A percentile compares a stretch with the other conserved stretches of the same genome.
These are phyloP conservation scores for Amblyjoppa proteus DNA, from an alignment of 2,888 invertebrate genomes.

Conservation along the genomic window DNA sequence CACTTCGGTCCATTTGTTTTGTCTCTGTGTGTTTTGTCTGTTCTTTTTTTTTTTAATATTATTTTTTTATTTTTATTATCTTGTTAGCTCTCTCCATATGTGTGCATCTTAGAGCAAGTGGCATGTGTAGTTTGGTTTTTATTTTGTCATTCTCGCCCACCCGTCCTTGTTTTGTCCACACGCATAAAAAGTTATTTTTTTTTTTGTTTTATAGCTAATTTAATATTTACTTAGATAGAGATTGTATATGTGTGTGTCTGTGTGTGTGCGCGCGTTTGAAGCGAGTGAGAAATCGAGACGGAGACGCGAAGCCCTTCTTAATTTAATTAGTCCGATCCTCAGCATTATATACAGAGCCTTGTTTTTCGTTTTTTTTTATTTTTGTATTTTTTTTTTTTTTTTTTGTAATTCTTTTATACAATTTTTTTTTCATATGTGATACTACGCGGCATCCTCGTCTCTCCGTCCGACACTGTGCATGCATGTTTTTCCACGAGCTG, in stretches of 20 bases:
- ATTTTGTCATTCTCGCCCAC: conserved; percentile 64
- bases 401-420: conserved; percentile 2
- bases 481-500: conserved; percentile 48
- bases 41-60: conserved; percentile 21
- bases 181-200: conserved; percentile 61
- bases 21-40: conserved; percentile 48
- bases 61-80: conserved; percentile 28
- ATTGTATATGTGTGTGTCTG: conserved; percentile 77
- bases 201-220: conserved; percentile 56
- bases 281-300: conserved; percentile 47
- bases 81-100: conserved; percentile 51
- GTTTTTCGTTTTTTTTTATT: conserved; percentile 20
- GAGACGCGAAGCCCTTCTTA: conserved; percentile 67
- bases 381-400: conserved; percentile 12
- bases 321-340: conserved; percentile 43
- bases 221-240: conserved; percentile 66
- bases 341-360: conserved; percentile 10
- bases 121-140: conserved; percentile 67
- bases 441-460: conserved; percentile 51
- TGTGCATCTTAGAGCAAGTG: conserved; percentile 56
- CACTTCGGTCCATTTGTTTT: conserved; percentile 34
- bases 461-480: conserved; percentile 62
- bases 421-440: conserved; percentile 40
- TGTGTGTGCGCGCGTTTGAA: conserved; percentile 71
- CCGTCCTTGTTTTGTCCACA: conserved; percentile 34